Conservation (phyloP, 2,888 invertebrate genomes). For the Acronicta psi region DNA sequence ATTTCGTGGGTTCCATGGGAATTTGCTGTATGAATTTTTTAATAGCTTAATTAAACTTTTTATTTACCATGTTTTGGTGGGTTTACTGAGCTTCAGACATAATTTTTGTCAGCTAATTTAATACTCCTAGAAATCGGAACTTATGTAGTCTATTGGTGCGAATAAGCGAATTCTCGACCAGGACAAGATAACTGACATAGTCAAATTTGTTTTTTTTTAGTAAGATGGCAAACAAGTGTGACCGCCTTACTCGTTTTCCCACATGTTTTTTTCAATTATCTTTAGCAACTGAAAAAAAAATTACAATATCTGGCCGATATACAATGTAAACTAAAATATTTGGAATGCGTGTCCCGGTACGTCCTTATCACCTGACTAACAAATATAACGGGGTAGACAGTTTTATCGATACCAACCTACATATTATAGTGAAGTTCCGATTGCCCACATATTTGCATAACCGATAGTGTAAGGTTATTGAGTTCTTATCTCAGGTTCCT, state of each 20-base stretch:
- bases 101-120: no score
- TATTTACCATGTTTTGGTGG: not conserved
- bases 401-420: slow-evolving; percentile 38
- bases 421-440: slow-evolving; percentile 43
- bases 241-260: no score
- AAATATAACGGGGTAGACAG: slow-evolving; percentile 31
- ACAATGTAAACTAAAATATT: slow-evolving; percentile 58
- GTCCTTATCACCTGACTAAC: slow-evolving; percentile 12
- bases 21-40: slow-evolving; percentile 30
- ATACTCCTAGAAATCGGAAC: no score
- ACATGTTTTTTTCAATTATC: no score
- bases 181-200: no score
- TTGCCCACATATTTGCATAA: slow-evolving; percentile 68
- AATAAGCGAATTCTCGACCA: no score
- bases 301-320: no score
- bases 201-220: no score
- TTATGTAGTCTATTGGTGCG: no score
- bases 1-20: slow-evolving; percentile 27
- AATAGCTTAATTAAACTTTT: slow-evolving; percentile 36
- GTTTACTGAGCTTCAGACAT: not conserved
- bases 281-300: no score
- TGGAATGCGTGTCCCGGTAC: slow-evolving; percentile 61
- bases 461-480: slow-evolving; percentile 78
- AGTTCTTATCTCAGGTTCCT: slow-evolving; percentile 78
- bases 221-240: no score